Conservation (phyloP, 2,113 vertebrate species). For the Ahaetulla prasina region DNA sequence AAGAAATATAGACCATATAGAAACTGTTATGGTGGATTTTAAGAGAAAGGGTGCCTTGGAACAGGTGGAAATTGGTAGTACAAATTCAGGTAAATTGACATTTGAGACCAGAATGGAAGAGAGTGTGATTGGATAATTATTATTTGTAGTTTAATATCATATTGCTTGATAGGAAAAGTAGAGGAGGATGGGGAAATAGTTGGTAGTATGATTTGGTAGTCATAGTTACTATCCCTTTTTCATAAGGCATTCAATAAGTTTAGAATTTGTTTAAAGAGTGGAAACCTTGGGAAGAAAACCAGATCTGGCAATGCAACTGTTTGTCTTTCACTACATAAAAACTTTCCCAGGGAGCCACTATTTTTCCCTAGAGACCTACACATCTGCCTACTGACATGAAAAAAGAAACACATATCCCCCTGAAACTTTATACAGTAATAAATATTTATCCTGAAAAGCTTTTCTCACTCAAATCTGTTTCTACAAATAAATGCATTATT, state of each 20-base stretch:
- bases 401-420: neutral
- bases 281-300: neutral
- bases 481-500: constrained; percentile 4
- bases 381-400: neutral
- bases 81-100: neutral
- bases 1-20: neutral
- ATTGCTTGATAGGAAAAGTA: neutral
- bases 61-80: neutral
- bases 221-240: neutral
- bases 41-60: neutral
- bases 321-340: constrained; percentile 14
- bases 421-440: constrained; percentile 14
- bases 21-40: neutral
- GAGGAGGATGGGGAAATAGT: neutral
- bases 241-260: neutral
- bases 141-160: neutral
- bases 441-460: neutral
- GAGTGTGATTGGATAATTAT: neutral
- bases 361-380: constrained; percentile 1
- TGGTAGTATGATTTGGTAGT: neutral
- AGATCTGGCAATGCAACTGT: neutral
- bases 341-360: neutral
- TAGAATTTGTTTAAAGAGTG: constrained; percentile 2
- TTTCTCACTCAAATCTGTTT: neutral
- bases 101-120: constrained; percentile 3